phyloP scores from a whole-genome alignment of 2,113 vertebrate genomes.

The Campylorhamphus procurvoides region DNA sequence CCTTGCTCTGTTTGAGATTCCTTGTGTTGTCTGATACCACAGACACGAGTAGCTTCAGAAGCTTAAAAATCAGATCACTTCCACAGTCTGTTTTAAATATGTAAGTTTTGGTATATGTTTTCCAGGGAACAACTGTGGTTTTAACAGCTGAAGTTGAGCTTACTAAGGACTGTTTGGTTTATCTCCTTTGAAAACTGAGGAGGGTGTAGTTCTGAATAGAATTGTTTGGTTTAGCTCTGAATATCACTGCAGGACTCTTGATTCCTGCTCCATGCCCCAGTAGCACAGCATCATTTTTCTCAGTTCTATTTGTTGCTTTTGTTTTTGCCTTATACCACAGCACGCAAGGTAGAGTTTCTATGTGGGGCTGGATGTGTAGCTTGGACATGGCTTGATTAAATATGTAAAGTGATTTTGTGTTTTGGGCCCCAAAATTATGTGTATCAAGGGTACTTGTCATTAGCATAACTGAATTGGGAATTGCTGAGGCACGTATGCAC shows the following conservation, averaged over 20 bases:
- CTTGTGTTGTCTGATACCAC: background rate
- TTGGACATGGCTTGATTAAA: background rate
- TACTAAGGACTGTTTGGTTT: background rate
- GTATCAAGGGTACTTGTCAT: background rate
- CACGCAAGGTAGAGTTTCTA: background rate
- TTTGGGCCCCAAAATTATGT: background rate
- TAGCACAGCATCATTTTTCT: background rate
- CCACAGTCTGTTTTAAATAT: background rate
- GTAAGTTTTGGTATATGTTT: background rate
- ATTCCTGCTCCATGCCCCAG: accelerated
- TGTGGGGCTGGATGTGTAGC: background rate
- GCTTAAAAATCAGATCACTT: background rate
- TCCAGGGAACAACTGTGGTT: background rate
- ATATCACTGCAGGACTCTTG: background rate
- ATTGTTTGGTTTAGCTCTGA: background rate
- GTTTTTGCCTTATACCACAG: background rate
- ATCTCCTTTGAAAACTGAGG: background rate
- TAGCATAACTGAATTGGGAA: background rate
- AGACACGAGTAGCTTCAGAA: background rate
- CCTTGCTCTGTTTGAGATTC: background rate
- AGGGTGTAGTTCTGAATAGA: background rate
- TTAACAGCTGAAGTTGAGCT: background rate
- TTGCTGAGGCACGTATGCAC: accelerated
- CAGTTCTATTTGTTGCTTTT: background rate
- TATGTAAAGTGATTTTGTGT: background rate